A percentile compares a stretch with the other conserved stretches of the same genome.
phyloP scores from a whole-genome alignment of 2,888 invertebrate species.

The Zeuzera pyrina region DNA sequence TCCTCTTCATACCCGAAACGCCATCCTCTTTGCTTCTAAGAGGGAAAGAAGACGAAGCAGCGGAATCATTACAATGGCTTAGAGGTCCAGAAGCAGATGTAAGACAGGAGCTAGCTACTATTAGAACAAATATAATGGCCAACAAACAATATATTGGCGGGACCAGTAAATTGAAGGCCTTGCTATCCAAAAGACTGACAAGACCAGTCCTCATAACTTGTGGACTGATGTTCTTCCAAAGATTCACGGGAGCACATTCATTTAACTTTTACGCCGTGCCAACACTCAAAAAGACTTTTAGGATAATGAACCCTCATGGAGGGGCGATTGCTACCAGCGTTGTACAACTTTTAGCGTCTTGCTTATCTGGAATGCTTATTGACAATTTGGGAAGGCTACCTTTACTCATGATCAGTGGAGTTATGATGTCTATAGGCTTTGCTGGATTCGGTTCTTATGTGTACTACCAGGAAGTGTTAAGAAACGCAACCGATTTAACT shows the following conservation, averaged over 20 bases:
- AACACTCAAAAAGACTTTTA: conserved; percentile 88
- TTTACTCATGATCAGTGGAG: conserved; percentile 85
- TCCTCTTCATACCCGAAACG: conserved; percentile 89
- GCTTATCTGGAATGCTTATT: conserved; percentile 86
- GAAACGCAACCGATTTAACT: conserved; percentile 38
- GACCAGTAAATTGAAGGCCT: conserved; percentile 42
- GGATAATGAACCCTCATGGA: conserved; percentile 84
- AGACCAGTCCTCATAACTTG: conserved; percentile 87
- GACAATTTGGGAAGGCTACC: conserved; percentile 90
- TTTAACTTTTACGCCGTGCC: conserved; percentile 89
- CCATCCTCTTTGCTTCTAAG: conserved; percentile 86
- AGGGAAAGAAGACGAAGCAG: conserved; percentile 82
- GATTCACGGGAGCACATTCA: conserved; percentile 86
- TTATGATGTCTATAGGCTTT: conserved; percentile 87
- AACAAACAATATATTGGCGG: conserved; percentile 50
- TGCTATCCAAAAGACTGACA: conserved; percentile 56
- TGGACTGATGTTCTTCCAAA: conserved; percentile 91
- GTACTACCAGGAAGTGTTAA: conserved; percentile 80
- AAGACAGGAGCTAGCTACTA: conserved; percentile 79
- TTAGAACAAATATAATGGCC: conserved; percentile 78
- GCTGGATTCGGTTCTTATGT: conserved; percentile 88
- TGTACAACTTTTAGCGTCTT: conserved; percentile 86
- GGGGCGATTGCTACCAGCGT: conserved; percentile 88
- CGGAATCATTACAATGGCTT: conserved; percentile 83
- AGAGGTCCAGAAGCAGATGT: conserved; percentile 85